Evolutionary conservation across 2,797 vertebrate genomes (phyloP).

Genomic region (Aldrovandia affinis): DNA sequence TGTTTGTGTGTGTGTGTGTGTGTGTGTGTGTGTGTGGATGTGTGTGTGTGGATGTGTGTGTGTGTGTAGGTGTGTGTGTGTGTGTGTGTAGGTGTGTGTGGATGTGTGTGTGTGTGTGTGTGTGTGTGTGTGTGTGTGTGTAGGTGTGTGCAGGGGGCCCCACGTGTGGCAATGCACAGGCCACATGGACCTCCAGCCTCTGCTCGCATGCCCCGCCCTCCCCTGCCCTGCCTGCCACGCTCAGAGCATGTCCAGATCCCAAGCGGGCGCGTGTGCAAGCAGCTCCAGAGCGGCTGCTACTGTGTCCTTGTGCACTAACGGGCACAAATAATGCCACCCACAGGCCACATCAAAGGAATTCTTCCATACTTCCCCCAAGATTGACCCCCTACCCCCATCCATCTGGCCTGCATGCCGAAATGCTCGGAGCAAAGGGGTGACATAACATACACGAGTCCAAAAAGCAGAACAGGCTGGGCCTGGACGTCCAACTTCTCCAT

Average conservation of each 20-base stretch:
- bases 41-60: too few relatives aligned
- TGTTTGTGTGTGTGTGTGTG: too few relatives aligned
- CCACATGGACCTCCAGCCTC: background rate
- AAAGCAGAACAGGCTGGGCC: background rate
- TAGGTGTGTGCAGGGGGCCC: background rate
- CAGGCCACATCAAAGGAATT: conserved; percentile 60
- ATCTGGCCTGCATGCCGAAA: background rate
- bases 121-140: background rate
- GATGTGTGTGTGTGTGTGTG: background rate
- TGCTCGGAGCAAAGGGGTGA: background rate
- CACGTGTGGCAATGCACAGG: too few relatives aligned
- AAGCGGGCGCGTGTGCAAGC: conserved; percentile 45
- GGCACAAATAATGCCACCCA: conserved; percentile 54
- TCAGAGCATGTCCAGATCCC: background rate
- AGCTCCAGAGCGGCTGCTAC: conserved; percentile 41
- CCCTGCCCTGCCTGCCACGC: background rate
- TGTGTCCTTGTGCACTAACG: conserved; percentile 46
- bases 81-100: too few relatives aligned
- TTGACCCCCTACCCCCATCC: background rate
- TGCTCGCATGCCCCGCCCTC: background rate
- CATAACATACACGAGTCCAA: background rate
- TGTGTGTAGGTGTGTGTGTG: too few relatives aligned
- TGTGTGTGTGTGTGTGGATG: background rate
- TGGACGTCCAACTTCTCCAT: background rate
- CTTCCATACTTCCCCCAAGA: background rate